These are phyloP conservation scores for Erebia aethiops DNA, from an alignment of 2,888 invertebrate species.

Conservation along the genomic window DNA sequence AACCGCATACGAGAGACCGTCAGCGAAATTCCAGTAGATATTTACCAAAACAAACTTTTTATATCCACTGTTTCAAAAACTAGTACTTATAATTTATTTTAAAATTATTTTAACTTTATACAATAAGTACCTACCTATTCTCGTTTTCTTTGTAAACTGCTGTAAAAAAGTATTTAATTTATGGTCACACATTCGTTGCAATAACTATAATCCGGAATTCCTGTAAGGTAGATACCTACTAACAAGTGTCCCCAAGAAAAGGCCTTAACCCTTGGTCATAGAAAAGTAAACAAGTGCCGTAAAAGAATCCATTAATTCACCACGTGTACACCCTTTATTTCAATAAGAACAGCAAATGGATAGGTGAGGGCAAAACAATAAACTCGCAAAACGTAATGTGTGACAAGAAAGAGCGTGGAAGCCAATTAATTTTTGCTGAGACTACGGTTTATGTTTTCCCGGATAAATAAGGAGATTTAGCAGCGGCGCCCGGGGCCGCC, in stretches of 20 bases:
- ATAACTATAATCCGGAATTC: too few relatives aligned
- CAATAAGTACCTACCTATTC: background rate
- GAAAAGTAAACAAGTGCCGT: constrained; percentile 33
- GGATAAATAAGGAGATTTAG: constrained; percentile 82
- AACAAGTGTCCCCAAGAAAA: background rate
- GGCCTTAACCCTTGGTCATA: constrained; percentile 11
- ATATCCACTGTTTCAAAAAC: background rate
- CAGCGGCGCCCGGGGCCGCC: constrained; percentile 67
- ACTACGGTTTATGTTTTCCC: constrained; percentile 78
- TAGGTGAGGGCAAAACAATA: constrained; percentile 55
- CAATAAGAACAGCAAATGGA: constrained; percentile 49
- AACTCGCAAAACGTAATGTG: constrained; percentile 68
- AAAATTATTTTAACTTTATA: too few relatives aligned
- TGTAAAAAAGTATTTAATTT: too few relatives aligned
- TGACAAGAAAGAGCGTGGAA: constrained; percentile 69
- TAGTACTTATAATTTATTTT: background rate
- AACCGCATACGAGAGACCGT: constrained; percentile 48
- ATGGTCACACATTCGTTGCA: too few relatives aligned
- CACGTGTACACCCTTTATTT: constrained; percentile 39
- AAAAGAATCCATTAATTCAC: constrained; percentile 38
- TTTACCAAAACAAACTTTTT: constrained; percentile 18
- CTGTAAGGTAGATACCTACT: too few relatives aligned
- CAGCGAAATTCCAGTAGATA: constrained; percentile 14
- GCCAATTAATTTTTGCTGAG: constrained; percentile 81
- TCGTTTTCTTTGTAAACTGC: background rate